Evolutionary conservation across 2,797 vertebrate genomes (phyloP).

Genomic region (Enteromius unitaeniatus): DNA sequence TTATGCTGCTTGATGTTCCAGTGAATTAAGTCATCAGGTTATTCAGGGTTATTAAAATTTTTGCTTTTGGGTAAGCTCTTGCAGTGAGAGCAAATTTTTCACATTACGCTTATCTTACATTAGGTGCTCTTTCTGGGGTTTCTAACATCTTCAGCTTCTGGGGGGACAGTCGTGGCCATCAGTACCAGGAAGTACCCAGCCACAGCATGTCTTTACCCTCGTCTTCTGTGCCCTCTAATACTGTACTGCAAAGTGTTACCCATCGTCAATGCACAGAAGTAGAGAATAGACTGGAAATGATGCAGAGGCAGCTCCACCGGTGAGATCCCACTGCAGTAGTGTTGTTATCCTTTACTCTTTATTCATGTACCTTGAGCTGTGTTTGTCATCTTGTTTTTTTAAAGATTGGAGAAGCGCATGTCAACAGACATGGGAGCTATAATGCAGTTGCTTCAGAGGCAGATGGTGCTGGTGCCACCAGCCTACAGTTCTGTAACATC

Average conservation of each 20-base stretch:
- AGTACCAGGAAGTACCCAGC: slow-evolving; percentile 83
- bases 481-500: slow-evolving; percentile 84
- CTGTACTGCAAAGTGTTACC: slow-evolving; percentile 62
- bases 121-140: slow-evolving; percentile 76
- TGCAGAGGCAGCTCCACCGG: slow-evolving; percentile 87
- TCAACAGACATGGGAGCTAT: slow-evolving; percentile 82
- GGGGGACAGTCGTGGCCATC: slow-evolving; percentile 76
- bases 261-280: slow-evolving; percentile 73
- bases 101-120: neutral
- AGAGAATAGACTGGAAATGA: slow-evolving; percentile 80
- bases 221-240: slow-evolving; percentile 68
- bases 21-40: neutral
- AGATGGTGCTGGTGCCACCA: slow-evolving; percentile 79
- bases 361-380: slow-evolving; percentile 8
- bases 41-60: neutral
- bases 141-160: slow-evolving; percentile 89
- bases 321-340: slow-evolving; percentile 53
- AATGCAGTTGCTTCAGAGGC: slow-evolving; percentile 87
- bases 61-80: neutral
- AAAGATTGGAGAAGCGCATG: slow-evolving; percentile 85
- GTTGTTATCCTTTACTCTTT: neutral
- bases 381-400: slow-evolving; percentile 24
- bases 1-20: neutral
- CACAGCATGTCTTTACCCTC: slow-evolving; percentile 69
- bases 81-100: neutral